Evolutionary conservation across 2,113 vertebrate genomes (phyloP).

Genomic region (Pachyramphus minor): DNA sequence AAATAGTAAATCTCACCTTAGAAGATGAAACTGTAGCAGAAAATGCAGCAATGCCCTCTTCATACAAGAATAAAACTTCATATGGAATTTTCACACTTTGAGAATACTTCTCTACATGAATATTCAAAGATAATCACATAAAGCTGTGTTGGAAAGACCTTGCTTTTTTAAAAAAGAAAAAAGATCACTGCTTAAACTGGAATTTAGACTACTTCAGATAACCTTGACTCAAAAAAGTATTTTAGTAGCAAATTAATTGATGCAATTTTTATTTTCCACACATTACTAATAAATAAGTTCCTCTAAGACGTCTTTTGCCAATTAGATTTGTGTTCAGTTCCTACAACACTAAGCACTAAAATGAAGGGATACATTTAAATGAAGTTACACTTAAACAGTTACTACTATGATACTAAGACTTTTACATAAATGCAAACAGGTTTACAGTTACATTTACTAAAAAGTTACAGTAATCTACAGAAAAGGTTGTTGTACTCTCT

Average conservation of each 20-base stretch:
- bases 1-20: slow-evolving; percentile 58
- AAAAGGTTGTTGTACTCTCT: slow-evolving; percentile 58
- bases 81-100: slow-evolving; percentile 49
- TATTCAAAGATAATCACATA: slow-evolving; percentile 49
- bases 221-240: slow-evolving; percentile 40
- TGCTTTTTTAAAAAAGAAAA: neutral
- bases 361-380: slow-evolving; percentile 61
- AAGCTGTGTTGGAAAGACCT: slow-evolving; percentile 56
- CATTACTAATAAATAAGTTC: slow-evolving; percentile 63
- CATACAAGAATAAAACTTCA: slow-evolving; percentile 69
- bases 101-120: slow-evolving; percentile 55
- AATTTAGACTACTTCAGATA: slow-evolving; percentile 29
- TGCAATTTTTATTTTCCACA: slow-evolving; percentile 41
- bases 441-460: slow-evolving; percentile 69
- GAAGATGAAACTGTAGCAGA: slow-evolving; percentile 62
- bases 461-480: slow-evolving; percentile 72
- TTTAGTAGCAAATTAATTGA: slow-evolving; percentile 64
- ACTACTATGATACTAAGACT: slow-evolving; percentile 63
- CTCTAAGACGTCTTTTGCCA: slow-evolving; percentile 55
- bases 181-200: neutral
- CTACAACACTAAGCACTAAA: slow-evolving; percentile 57
- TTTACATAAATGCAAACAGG: slow-evolving; percentile 62
- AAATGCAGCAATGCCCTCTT: slow-evolving; percentile 72
- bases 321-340: slow-evolving; percentile 52
- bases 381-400: slow-evolving; percentile 47